Conservation (phyloP, 2,113 vertebrate genomes). For the Gymnarchus niloticus region DNA sequence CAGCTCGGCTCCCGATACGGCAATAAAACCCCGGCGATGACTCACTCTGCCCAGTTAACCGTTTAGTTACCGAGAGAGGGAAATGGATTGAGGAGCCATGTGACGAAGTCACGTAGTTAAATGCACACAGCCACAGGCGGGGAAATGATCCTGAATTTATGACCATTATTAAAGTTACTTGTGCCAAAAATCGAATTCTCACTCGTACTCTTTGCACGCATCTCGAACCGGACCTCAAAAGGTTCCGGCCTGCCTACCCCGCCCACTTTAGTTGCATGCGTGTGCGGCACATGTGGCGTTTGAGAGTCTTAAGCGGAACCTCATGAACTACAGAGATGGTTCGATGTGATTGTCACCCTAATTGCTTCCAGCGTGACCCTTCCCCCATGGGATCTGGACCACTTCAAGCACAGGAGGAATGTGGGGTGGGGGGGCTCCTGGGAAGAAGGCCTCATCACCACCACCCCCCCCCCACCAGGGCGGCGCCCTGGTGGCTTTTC, state of each 20-base stretch:
- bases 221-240: not conserved
- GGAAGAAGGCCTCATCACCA: constrained; percentile 10
- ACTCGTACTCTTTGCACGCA: not conserved
- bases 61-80: not conserved
- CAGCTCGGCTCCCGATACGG: too few species aligned
- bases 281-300: constrained; percentile 12
- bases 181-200: not conserved
- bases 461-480: not conserved
- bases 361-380: constrained; percentile 55
- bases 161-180: constrained; percentile 3
- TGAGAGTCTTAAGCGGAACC: constrained; percentile 28
- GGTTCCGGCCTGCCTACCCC: not conserved
- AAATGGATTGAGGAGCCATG: too few species aligned
- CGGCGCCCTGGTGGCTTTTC: not conserved
- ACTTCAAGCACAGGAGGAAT: constrained; percentile 50
- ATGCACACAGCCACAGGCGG: not conserved
- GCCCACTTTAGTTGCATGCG: constrained; percentile 22
- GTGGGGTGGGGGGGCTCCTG: constrained; percentile 37
- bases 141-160: not conserved
- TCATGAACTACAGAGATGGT: constrained; percentile 47
- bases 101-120: not conserved
- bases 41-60: not conserved
- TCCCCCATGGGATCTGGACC: constrained; percentile 48
- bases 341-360: constrained; percentile 56
- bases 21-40: not conserved